Base-by-base conservation (phyloP, 2,113 vertebrate genomes). In the Heptranchias perlo region DNA sequence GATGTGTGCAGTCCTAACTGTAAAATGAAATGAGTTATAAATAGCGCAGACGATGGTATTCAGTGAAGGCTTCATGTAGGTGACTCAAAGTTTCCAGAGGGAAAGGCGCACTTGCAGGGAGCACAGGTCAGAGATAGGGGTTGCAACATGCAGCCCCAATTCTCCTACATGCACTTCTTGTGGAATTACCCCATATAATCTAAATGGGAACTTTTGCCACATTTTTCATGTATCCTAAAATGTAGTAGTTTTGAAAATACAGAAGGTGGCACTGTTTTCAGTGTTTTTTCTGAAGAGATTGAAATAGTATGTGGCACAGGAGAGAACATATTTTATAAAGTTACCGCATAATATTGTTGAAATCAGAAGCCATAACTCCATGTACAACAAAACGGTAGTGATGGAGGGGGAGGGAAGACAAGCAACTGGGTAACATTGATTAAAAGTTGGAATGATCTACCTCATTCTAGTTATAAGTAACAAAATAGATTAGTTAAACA, bases 201-300 rank as follows among this genome's bases (percentile, higher is more conserved):
- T 47, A 58, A 89, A 93, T 62, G 58, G 35, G 89, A n/a, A 10
- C 5, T 18, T 91, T 35, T n/a, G 31, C 35, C 16, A 39, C 35
- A 61, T 91, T n/a, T 92, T 13, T 61, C 31, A 93, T 44, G 61
- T 61, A 62, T 82, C 78, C 78, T 82, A 82, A 82, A 82, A 4
- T 21, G 89, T 62, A 62, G 39, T 64, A 54, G 28, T 21, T 62
- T 23, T 62, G n/a, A 39, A 62, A 64, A 62, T 39, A n/a, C 89
- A 93, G 89, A 62, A 93, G 89, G 58, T 93, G 89, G 89, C 89
- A 93, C 16, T 93, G 58, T 64, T 93, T 93, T 39, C 89, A 93
- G 35, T 93, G 58, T 62, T 39, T 62, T 93, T 64, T 93, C 58
- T 93, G 31, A 93, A 93, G 89, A 62, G 4, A 62, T 92, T 0